phyloP scores from a whole-genome alignment of 2,797 vertebrate species.

The Parambassis ranga region DNA sequence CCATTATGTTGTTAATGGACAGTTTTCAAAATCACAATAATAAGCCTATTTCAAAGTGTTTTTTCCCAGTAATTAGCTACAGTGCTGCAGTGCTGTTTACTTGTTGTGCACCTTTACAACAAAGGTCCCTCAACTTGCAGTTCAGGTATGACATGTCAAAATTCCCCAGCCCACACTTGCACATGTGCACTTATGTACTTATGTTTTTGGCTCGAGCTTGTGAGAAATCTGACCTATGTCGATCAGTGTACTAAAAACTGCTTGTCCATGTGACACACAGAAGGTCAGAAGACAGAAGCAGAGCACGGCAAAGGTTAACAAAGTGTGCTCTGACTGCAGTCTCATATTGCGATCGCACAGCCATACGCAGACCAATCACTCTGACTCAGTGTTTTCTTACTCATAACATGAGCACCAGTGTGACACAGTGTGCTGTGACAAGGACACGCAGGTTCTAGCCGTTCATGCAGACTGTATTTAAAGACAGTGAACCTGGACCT shows the following conservation, averaged over 20 bases:
- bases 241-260: background rate
- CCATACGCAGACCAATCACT: background rate
- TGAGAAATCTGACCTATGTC: conserved; percentile 14
- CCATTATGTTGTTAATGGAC: too few species aligned
- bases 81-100: background rate
- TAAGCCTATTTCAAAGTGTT: too few species aligned
- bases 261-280: background rate
- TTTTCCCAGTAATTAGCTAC: too few species aligned
- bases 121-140: conserved; percentile 2
- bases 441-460: background rate
- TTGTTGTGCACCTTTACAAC: background rate
- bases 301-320: conserved; percentile 32
- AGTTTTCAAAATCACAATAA: too few species aligned
- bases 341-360: background rate
- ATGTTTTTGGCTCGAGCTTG: background rate
- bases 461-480: too few species aligned
- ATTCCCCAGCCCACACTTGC: background rate
- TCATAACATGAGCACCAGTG: background rate
- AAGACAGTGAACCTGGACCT: background rate
- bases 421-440: too few species aligned
- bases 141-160: background rate
- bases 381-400: background rate
- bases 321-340: background rate
- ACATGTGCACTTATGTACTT: background rate
- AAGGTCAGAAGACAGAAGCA: background rate